Base-by-base conservation (phyloP, 2,113 vertebrate genomes). In the Corythaeola cristata region DNA sequence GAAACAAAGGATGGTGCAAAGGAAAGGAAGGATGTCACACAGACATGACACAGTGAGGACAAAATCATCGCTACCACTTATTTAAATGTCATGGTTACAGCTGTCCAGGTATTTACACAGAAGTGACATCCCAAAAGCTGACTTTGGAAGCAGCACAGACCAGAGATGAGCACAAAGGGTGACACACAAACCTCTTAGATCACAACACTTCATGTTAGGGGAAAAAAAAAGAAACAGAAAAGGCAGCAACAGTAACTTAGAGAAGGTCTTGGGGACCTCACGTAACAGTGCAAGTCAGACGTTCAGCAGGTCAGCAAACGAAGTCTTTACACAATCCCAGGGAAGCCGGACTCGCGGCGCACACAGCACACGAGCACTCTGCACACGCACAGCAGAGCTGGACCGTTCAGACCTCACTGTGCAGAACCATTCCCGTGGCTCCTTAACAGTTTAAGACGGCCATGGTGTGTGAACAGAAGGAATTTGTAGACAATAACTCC, bases 351-450 rank as follows among this genome's bases (percentile, higher is more conserved):
- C 73, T 35, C 0, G 63, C 49, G 4, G 32, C 0, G 30, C 2
- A 2, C 0, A 0, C 37, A 18, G 3, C 53, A 2, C 49, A 15
- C 1, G 3, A 17, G 39, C 49, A 2, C 63, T 4, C 27, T 8
- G 3, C 59, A 22, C n/a, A 4, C 0, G 6, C 2, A 6, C 47
- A 7, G 59, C 32, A 11, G 19, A 45, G 3, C 63, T 0, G 11
- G 69, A 3, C 84, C 3, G 67, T 1, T 27, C 1, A 2, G 44
- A 5, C 64, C 21, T 3, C 1, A 0, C 53, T 5, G 28, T 2
- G 9, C 72, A 41, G 4, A 85, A 28, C 26, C 14, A 12, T 59
- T 30, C 67, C 59, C 11, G 0, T 15, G 85, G 50, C 24, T 44
- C n/a, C 5, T 4, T 0, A 2, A 52, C 2, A 2, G 50, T 12